Evolutionary conservation across 2,888 invertebrate genomes (phyloP).

Genomic region (Eupithecia dodoneata): DNA sequence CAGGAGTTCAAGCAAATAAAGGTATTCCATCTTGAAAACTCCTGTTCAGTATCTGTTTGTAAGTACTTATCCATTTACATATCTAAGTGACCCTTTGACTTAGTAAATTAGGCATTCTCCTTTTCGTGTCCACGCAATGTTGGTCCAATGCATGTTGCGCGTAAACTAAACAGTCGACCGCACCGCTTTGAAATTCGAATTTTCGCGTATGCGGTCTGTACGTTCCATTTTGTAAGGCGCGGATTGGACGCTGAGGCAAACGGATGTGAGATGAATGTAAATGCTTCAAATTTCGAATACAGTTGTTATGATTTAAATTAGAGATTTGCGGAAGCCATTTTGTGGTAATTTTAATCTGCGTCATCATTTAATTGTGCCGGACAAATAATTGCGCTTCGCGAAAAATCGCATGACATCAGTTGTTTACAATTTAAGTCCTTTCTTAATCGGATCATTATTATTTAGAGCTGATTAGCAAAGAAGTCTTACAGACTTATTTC

Average conservation of each 20-base stretch:
- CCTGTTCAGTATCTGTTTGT: background rate
- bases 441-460: background rate
- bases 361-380: background rate
- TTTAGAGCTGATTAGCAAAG: background rate
- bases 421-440: background rate
- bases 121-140: conserved; percentile 15
- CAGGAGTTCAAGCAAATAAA: background rate
- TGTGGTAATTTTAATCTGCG: background rate
- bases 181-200: conserved; percentile 29
- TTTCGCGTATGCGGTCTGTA: conserved; percentile 30
- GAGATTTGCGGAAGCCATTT: background rate
- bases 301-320: background rate
- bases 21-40: background rate
- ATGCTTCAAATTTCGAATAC: conserved; percentile 6
- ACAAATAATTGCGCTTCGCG: background rate
- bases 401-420: background rate
- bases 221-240: conserved; percentile 38
- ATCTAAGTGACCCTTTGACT: background rate
- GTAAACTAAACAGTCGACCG: conserved; percentile 35
- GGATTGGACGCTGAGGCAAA: conserved; percentile 28
- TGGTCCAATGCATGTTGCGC: conserved; percentile 26
- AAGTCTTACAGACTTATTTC: background rate
- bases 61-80: background rate
- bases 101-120: background rate
- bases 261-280: conserved; percentile 23